A percentile compares a stretch with the other conserved stretches of the same genome.
Evolutionary conservation across 2,888 invertebrate genomes (phyloP).

Genomic region (Gasteruption jaculator): DNA sequence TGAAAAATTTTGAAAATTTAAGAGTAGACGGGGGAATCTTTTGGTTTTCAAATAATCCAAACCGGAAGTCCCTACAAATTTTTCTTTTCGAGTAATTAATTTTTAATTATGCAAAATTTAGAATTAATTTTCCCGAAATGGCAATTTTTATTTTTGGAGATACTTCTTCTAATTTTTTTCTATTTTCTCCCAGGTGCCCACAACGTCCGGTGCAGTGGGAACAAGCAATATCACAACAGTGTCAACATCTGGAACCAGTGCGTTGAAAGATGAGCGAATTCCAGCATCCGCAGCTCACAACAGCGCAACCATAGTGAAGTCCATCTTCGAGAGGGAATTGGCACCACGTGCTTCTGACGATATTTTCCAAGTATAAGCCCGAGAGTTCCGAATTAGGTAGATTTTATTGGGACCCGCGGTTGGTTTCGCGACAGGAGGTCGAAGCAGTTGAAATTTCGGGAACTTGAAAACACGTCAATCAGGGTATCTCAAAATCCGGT

Average conservation of each 20-base stretch:
- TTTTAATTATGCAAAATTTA: too few relatives aligned
- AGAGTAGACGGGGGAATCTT: neutral
- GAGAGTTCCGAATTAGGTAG: neutral
- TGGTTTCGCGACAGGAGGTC: too few relatives aligned
- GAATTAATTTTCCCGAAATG: too few relatives aligned
- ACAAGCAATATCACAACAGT: constrained; percentile 23
- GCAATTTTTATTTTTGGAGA: neutral
- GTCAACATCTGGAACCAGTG: constrained; percentile 27
- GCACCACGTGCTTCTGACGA: constrained; percentile 38
- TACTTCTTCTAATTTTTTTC: too few relatives aligned
- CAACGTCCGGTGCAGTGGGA: constrained; percentile 36
- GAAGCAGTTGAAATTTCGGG: too few relatives aligned
- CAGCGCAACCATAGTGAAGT: constrained; percentile 27
- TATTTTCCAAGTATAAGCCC: constrained; percentile 36
- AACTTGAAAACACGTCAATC: too few relatives aligned
- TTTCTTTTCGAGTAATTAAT: too few relatives aligned
- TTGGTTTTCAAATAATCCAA: neutral
- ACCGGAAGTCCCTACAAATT: too few relatives aligned
- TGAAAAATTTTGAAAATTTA: too few relatives aligned
- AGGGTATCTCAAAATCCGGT: too few relatives aligned
- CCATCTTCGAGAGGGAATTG: constrained; percentile 36
- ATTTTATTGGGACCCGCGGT: too few relatives aligned
- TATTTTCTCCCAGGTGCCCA: constrained; percentile 38
- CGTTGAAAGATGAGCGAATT: constrained; percentile 23
- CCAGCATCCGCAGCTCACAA: constrained; percentile 15